phyloP scores from a whole-genome alignment of 1,140 invertebrate species.

The Camponotus vicinus region DNA sequence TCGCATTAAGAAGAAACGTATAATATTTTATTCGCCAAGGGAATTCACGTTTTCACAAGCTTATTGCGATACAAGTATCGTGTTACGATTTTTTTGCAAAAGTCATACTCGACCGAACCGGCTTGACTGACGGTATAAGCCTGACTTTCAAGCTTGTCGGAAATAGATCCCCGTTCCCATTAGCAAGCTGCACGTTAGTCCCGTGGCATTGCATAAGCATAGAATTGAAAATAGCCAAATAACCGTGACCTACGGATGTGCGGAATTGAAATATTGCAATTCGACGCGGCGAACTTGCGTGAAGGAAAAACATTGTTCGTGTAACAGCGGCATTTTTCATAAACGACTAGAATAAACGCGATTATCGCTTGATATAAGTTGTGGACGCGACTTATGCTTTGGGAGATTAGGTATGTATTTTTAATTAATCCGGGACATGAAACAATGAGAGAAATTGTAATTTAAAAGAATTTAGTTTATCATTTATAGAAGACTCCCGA shows the following conservation, averaged over 20 bases:
- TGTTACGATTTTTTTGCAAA: slow-evolving; percentile 44
- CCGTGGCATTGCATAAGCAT: slow-evolving; percentile 78
- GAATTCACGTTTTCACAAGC: slow-evolving; percentile 18
- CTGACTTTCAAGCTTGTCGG: slow-evolving; percentile 72
- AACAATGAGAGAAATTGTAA: not conserved
- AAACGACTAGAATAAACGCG: slow-evolving; percentile 5
- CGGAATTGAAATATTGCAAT: slow-evolving; percentile 47
- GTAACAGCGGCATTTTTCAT: not conserved
- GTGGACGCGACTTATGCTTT: not conserved
- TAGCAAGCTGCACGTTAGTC: slow-evolving; percentile 75
- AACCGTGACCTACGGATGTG: slow-evolving; percentile 79
- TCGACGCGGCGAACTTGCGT: not conserved
- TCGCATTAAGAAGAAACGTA: not conserved
- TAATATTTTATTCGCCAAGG: not conserved
- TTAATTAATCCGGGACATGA: not conserved
- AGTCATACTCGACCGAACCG: slow-evolving; percentile 45
- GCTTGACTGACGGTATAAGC: slow-evolving; percentile 55
- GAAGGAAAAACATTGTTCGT: not conserved
- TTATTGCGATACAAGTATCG: not conserved
- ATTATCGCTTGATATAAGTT: not conserved
- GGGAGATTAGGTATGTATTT: not conserved
- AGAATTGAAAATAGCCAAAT: slow-evolving; percentile 80
- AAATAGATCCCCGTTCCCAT: slow-evolving; percentile 81
- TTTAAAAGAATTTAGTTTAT: slow-evolving; percentile 7
- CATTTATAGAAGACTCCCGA: not conserved